Evolutionary conservation across 2,888 invertebrate genomes (phyloP), one percentile per base, ranked within the genome.

Genomic region (Stenichneumon culpator): DNA sequence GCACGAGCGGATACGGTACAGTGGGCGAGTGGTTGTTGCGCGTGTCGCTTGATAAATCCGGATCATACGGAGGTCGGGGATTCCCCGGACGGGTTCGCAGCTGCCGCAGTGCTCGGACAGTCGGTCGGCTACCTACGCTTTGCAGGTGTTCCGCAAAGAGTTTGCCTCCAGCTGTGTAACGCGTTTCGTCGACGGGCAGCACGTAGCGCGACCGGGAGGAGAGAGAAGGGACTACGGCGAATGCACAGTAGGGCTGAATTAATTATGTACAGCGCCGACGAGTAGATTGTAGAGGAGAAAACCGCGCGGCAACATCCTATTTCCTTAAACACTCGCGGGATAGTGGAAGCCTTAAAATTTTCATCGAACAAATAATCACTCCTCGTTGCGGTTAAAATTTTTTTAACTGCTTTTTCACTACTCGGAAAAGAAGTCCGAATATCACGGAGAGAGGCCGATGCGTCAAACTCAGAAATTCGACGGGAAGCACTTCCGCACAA

Each of bases 31-130:
- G 11, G 39, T 14, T 3, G 60, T 57, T 73, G 60, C 60, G 73
- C 44, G 25, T 60, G 73, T 73, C 73, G 73, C n/a, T 57, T 57
- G 19, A 73, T 73, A 60, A 60, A 44, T 60, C 60, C 44, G 73
- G 60, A 57, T 60, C 57, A 73, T 73, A 57, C 72, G 54, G 57
- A 9, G 60, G 44, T 25, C 44, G 57, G 44, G 44, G 54, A 44
- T 44, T 44, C 14, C 44, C 44, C 14, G 44, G 14, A 14, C 44
- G 44, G 0, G 14, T 44, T 44, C 44, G 44, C 44, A 16, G 44
- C 44, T 44, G 44, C 44, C 44, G 44, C 44, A 14, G 44, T 14
- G 44, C 44, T 44, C 44, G 44, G 44, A 44, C 44, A 44, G 44
- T 44, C 44, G 44, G 2, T 14, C 14, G 25, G 11, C 25, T 22